Base-by-base conservation (phyloP, 1,140 invertebrate species). In the Drosophila baimaii region DNA sequence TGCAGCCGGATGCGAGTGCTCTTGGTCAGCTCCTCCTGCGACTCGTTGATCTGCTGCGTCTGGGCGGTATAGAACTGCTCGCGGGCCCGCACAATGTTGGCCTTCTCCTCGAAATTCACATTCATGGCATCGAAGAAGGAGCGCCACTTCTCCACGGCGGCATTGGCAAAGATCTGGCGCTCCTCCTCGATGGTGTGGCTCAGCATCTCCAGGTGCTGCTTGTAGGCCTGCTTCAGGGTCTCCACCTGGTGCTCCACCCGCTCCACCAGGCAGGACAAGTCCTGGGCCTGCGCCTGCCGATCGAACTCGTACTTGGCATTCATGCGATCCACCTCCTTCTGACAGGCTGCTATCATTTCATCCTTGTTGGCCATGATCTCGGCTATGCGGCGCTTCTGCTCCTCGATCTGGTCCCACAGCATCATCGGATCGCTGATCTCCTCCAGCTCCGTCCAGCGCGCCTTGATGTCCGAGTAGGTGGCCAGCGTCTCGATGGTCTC, bases 241-340 rank as follows among this genome's bases (percentile, higher is more conserved):
- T 93, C 93, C 29, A 97, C 94, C 93, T 98, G 97, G 79, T 95
- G 95, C 84, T 98, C 96, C 77, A 98, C 96, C 90, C 97, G 94
- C 52, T 97, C 95, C n/a, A 96, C 95, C 13, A 92, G 66, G 6
- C 88, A 84, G 56, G 83, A 81, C 0, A 92, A 73, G 61, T 95
- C 94, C 49, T 93, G 92, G 4, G 94, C 94, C 91, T 95, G 95
- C 81, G 94, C 95, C 62, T 95, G 93, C 41, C 95, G 92, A 91
- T 95, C 95, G 68, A 94, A 93, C 54, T 95, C 94, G 90, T 95
- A 95, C 33, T 92, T 92, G 47, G 94, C 89, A 92, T 97, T 96
- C 77, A 95, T 95, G 19, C 93, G 92, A 71, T 95, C 95, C 33
- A 98, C 86, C 83, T 97, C 95, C 63, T 94, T 76, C 84, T 95